Percentiles rank a stretch among this genome's conserved stretches.
Conservation (phyloP, 2,113 vertebrate species). For the Falco punctatus region DNA sequence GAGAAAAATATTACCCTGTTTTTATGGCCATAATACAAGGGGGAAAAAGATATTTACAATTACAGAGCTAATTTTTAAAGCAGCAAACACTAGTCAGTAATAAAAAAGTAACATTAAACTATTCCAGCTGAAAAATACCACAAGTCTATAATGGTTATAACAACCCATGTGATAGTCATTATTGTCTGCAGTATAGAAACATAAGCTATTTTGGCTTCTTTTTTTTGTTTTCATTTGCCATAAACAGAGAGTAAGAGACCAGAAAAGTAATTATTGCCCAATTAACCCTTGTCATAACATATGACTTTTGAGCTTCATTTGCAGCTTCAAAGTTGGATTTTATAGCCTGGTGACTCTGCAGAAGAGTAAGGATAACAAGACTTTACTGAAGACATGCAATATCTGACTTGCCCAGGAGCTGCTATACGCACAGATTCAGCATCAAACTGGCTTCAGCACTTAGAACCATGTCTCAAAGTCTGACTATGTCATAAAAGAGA, state of each 20-base stretch:
- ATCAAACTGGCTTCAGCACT: not conserved
- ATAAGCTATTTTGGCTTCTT: not conserved
- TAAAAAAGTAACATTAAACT: slow-evolving; percentile 25
- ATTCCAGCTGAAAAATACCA: not conserved
- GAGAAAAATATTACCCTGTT: slow-evolving; percentile 20
- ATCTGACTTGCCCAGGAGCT: not conserved
- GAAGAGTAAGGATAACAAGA: not conserved
- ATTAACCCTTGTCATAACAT: not conserved
- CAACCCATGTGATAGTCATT: not conserved
- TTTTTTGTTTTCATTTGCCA: not conserved
- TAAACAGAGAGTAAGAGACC: not conserved
- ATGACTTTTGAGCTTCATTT: not conserved
- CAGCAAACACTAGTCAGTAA: slow-evolving; percentile 10
- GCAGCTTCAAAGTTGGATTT: not conserved
- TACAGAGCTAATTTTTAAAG: slow-evolving; percentile 23
- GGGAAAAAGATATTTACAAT: slow-evolving; percentile 43
- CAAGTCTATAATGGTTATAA: not conserved
- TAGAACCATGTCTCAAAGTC: not conserved
- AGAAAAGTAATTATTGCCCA: not conserved
- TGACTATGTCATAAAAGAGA: not conserved
- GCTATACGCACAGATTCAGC: not conserved
- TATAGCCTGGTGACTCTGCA: not conserved
- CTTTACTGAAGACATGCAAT: not conserved
- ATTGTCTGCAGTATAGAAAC: not conserved
- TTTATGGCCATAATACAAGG: not conserved